These are phyloP conservation scores for Tiphia femorata DNA, from an alignment of 2,888 invertebrate species.

Conservation along the genomic window DNA sequence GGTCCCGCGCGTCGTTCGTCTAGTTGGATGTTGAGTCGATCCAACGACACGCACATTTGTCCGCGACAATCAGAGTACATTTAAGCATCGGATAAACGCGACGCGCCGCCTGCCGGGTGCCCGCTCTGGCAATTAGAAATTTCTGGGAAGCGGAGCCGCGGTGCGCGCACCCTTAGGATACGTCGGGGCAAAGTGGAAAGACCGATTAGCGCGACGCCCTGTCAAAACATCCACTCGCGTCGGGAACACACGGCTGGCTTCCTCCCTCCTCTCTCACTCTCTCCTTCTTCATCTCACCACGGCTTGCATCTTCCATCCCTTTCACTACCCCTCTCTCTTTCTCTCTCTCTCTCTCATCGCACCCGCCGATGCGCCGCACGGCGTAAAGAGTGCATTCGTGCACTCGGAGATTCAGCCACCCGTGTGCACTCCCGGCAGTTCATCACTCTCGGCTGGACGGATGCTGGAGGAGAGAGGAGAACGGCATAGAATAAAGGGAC, in stretches of 20 bases:
- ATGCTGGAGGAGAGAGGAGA: conserved; percentile 14
- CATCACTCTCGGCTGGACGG: conserved; percentile 58
- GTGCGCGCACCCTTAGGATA: too few relatives aligned
- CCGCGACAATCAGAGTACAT: conserved; percentile 40
- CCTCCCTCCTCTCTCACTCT: conserved; percentile 19
- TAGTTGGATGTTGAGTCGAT: conserved; percentile 10
- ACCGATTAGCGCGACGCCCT: conserved; percentile 64
- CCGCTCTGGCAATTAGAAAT: conserved; percentile 44
- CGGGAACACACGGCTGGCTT: conserved; percentile 24
- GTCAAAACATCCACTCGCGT: conserved; percentile 60
- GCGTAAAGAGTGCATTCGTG: conserved; percentile 49
- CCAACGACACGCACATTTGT: conserved; percentile 36
- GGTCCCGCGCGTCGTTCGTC: background rate
- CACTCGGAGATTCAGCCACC: conserved; percentile 55
- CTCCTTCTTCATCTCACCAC: conserved; percentile 20
- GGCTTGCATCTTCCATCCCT: conserved; percentile 1
- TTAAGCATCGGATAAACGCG: conserved; percentile 23
- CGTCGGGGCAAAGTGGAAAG: conserved; percentile 59
- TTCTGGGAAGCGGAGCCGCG: conserved; percentile 28
- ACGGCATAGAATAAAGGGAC: too few relatives aligned
- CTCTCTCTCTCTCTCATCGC: conserved; percentile 24
- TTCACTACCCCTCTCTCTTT: conserved; percentile 2
- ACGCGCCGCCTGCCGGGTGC: background rate
- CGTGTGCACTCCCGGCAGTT: conserved; percentile 58
- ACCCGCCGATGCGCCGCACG: conserved; percentile 34